Evolutionary conservation across 2,113 vertebrate species (phyloP).

Genomic region (Pterophyllum scalare): DNA sequence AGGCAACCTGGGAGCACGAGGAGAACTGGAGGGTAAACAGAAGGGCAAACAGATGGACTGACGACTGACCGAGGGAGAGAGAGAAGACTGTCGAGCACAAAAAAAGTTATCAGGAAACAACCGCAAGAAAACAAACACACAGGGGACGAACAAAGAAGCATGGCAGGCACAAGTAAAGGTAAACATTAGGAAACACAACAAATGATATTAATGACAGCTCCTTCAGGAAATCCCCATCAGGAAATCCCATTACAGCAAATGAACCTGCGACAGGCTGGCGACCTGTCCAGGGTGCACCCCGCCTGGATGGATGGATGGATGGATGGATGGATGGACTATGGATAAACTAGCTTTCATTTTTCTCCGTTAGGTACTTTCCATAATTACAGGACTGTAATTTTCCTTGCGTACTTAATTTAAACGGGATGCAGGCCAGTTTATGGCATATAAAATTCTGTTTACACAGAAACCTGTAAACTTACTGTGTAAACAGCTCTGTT

Average conservation of each 20-base stretch:
- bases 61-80: background rate
- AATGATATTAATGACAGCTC: accelerated
- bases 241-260: background rate
- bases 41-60: background rate
- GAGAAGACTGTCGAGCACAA: background rate
- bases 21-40: background rate
- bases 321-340: background rate
- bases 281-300: too few relatives aligned
- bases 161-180: accelerated
- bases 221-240: background rate
- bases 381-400: background rate
- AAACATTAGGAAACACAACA: background rate
- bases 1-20: background rate
- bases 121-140: background rate
- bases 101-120: background rate
- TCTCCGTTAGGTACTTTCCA: background rate
- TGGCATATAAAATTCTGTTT: background rate
- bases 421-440: background rate
- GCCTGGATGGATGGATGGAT: too few relatives aligned
- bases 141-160: background rate
- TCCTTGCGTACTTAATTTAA: background rate
- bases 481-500: background rate
- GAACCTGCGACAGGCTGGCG: too few relatives aligned
- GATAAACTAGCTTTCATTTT: background rate
- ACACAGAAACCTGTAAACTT: background rate